Conservation (phyloP, 1,140 invertebrate species). For the Adelges cooleyi region DNA sequence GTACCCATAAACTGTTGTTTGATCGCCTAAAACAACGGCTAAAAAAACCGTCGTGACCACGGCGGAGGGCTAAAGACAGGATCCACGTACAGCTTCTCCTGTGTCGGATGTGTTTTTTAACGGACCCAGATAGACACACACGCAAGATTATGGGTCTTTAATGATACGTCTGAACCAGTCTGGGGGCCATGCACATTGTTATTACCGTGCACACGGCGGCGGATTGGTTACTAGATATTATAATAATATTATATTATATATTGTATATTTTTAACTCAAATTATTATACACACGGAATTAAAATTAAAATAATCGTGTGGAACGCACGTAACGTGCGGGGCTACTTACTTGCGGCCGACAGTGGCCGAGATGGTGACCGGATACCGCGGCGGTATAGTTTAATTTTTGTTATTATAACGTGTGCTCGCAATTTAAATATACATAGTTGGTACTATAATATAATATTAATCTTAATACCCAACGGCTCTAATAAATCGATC, state of each 20-base stretch:
- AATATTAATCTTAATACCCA: background rate
- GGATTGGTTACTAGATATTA: background rate
- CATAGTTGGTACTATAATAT: too few relatives aligned
- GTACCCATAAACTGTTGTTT: background rate
- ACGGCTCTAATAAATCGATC: conserved; percentile 10
- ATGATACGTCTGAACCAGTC: conserved; percentile 26
- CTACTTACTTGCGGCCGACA: conserved; percentile 15
- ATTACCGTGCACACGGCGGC: background rate
- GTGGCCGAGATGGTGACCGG: background rate
- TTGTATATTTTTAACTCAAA: conserved; percentile 20
- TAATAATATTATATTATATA: background rate
- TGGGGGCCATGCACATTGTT: conserved; percentile 7
- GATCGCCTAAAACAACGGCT: background rate
- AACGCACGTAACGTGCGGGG: conserved; percentile 23
- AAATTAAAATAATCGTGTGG: conserved; percentile 17
- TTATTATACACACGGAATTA: conserved; percentile 16
- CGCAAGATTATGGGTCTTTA: conserved; percentile 24
- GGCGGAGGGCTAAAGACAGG: background rate
- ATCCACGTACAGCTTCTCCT: background rate
- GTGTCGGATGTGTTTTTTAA: too few relatives aligned
- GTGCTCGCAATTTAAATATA: conserved; percentile 16
- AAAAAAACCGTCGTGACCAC: conserved; percentile 4
- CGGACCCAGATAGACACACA: background rate
- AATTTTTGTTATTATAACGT: background rate
- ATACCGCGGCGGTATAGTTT: conserved; percentile 1